These are phyloP conservation scores for Protobothrops mucrosquamatus DNA, from an alignment of 2,113 vertebrate genomes.

Conservation along the genomic window DNA sequence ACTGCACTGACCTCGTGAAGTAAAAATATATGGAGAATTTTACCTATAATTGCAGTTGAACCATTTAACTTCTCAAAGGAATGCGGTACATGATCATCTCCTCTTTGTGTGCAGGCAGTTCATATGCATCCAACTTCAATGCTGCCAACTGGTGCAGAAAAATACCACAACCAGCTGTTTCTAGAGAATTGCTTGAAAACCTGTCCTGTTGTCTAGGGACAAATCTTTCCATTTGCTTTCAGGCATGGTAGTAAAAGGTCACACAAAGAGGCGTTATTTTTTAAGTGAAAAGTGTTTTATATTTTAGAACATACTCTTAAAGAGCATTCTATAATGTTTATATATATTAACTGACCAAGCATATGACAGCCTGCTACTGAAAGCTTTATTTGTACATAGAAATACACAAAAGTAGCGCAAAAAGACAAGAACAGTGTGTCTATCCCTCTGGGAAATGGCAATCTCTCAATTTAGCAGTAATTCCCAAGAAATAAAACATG, in stretches of 20 bases:
- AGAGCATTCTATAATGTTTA: constrained; percentile 57
- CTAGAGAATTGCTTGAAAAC: background rate
- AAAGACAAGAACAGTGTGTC: constrained; percentile 42
- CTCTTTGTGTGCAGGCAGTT: constrained; percentile 12
- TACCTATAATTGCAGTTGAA: background rate
- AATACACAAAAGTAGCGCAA: constrained; percentile 58
- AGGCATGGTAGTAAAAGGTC: background rate
- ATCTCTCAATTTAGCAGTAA: constrained; percentile 27
- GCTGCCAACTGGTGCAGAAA: constrained; percentile 19
- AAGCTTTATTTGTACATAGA: constrained; percentile 57
- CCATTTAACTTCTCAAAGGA: constrained; percentile 3
- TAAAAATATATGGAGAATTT: background rate
- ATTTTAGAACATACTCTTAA: constrained; percentile 52
- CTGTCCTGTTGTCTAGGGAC: constrained; percentile 8
- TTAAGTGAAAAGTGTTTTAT: constrained; percentile 51
- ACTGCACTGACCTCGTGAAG: background rate
- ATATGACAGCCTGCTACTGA: constrained; percentile 64
- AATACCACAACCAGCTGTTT: background rate
- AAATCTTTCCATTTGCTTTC: constrained; percentile 43
- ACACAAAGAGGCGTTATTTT: constrained; percentile 18
- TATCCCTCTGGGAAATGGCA: constrained; percentile 37
- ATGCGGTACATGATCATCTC: background rate
- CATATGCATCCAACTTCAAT: background rate
- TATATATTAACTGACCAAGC: constrained; percentile 59
- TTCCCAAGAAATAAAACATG: constrained; percentile 15